Conservation (phyloP, 2,113 vertebrate genomes). For the Hiodon alosoides region DNA sequence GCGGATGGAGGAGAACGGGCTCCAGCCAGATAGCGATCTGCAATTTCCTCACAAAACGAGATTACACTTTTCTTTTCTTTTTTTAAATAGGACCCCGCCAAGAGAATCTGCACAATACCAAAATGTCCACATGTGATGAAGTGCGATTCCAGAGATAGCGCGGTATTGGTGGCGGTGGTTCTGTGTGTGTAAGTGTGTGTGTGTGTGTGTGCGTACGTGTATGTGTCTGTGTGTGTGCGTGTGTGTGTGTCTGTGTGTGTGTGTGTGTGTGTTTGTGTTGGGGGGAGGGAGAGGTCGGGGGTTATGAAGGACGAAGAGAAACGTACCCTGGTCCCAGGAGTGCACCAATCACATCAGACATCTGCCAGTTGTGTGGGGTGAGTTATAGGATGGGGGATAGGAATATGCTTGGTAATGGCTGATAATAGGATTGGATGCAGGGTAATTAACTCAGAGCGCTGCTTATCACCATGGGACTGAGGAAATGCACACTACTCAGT, state of each 20-base stretch:
- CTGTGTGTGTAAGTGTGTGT: not conserved
- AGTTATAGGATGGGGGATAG: not conserved
- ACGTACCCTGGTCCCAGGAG: not conserved
- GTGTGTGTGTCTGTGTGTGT: not conserved
- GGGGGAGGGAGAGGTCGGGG: not conserved
- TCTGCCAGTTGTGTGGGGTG: not conserved
- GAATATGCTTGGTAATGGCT: slow-evolving; percentile 14
- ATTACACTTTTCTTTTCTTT: slow-evolving; percentile 14
- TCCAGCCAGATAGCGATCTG: slow-evolving; percentile 11
- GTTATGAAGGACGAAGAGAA: not conserved
- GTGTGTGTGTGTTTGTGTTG: not conserved
- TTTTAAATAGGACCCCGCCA: slow-evolving; percentile 1
- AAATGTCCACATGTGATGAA: slow-evolving; percentile 10
- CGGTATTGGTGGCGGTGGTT: not conserved
- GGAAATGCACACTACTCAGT: not conserved
- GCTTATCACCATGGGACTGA: not conserved
- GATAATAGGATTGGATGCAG: slow-evolving; percentile 10
- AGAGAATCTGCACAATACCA: slow-evolving; percentile 1
- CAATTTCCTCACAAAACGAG: slow-evolving; percentile 18
- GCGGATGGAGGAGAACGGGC: slow-evolving; percentile 15
- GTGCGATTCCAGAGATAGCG: slow-evolving; percentile 3
- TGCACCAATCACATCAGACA: not conserved
- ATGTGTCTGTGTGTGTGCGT: not conserved
- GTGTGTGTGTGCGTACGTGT: not conserved
- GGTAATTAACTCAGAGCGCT: not conserved